A percentile compares a stretch with the other conserved stretches of the same genome.
Conservation (phyloP, 2,797 vertebrate species). For the Decapterus maruadsi region DNA sequence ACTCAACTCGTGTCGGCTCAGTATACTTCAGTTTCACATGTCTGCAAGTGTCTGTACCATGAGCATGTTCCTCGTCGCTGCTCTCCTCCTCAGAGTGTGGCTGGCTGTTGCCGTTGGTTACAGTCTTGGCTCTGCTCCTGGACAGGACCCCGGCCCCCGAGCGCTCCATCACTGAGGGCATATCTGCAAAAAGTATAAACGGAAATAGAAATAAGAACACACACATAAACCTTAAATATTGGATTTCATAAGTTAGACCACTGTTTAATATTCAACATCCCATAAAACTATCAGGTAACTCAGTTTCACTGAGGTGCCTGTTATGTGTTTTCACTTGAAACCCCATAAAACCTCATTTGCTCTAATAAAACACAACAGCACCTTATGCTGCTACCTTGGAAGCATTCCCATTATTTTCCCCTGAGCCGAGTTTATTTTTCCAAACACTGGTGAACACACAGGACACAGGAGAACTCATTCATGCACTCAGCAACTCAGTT, state of each 20-base stretch:
- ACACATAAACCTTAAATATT: background rate
- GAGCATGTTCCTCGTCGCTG: constrained; percentile 93
- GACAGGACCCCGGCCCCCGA: constrained; percentile 92
- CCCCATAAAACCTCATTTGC: constrained; percentile 30
- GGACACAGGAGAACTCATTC: constrained; percentile 8
- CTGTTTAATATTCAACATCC: constrained; percentile 10
- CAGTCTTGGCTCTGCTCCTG: constrained; percentile 92
- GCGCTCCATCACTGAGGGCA: constrained; percentile 95
- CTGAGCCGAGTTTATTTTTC: constrained; percentile 40
- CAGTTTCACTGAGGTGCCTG: background rate
- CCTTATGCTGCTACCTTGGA: constrained; percentile 38
- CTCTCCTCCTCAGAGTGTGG: constrained; percentile 92
- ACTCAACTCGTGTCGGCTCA: background rate
- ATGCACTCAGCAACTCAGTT: background rate
- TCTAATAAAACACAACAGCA: constrained; percentile 18
- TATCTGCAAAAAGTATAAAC: constrained; percentile 72
- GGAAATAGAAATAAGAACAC: background rate
- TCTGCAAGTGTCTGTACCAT: constrained; percentile 80
- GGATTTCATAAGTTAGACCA: background rate
- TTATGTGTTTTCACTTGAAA: constrained; percentile 26
- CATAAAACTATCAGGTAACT: constrained; percentile 7
- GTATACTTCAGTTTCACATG: background rate
- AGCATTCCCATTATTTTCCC: constrained; percentile 14
- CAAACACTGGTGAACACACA: constrained; percentile 2
- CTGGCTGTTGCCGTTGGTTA: constrained; percentile 89